These are phyloP conservation scores for Whitmania pigra DNA, from an alignment of 1,140 invertebrate species.

Conservation along the genomic window DNA sequence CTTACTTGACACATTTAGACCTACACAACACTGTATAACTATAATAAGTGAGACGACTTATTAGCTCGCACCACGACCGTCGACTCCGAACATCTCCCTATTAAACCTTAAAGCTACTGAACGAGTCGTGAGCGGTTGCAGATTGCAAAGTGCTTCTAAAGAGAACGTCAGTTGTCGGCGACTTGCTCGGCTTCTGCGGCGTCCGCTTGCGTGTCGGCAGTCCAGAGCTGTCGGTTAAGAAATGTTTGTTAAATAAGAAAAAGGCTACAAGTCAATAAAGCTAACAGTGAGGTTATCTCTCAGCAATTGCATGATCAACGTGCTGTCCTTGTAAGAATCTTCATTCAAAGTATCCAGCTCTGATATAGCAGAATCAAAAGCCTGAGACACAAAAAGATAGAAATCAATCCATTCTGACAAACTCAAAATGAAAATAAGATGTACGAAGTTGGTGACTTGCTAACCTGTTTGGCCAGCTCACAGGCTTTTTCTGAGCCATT, in stretches of 20 bases:
- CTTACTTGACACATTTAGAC: too few species aligned
- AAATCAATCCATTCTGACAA: too few species aligned
- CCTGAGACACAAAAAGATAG: slow-evolving; percentile 42
- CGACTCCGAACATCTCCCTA: too few species aligned
- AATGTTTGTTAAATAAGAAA: slow-evolving; percentile 17
- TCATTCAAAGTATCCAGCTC: slow-evolving; percentile 90
- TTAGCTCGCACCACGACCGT: too few species aligned
- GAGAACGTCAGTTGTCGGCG: not conserved
- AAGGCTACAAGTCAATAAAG: slow-evolving; percentile 19
- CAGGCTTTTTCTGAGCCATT: slow-evolving; percentile 96
- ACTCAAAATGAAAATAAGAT: too few species aligned
- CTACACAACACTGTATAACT: too few species aligned
- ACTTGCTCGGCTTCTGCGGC: slow-evolving; percentile 25
- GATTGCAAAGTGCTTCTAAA: too few species aligned
- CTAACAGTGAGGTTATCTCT: slow-evolving; percentile 86
- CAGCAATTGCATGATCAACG: slow-evolving; percentile 94
- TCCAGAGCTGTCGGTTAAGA: slow-evolving; percentile 58
- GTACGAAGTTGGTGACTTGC: not conserved
- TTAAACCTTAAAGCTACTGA: too few species aligned
- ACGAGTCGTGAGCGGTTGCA: too few species aligned
- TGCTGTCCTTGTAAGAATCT: slow-evolving; percentile 96
- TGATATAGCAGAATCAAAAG: slow-evolving; percentile 93
- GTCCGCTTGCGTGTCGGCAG: slow-evolving; percentile 79
- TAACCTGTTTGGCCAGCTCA: slow-evolving; percentile 86
- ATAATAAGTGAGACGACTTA: too few species aligned